phyloP scores from a whole-genome alignment of 2,113 vertebrate genomes.

The Brachypteracias leptosomus region DNA sequence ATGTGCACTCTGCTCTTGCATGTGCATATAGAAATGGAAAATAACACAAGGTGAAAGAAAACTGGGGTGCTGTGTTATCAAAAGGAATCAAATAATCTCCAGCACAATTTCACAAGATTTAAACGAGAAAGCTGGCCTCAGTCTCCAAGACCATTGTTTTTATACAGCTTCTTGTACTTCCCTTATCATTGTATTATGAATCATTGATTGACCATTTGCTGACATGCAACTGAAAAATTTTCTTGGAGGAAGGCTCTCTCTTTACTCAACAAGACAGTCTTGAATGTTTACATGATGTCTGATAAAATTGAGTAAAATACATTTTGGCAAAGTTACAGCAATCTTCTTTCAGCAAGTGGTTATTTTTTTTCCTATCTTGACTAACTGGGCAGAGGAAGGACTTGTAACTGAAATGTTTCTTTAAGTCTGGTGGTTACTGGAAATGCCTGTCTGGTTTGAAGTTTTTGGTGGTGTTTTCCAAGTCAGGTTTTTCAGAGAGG shows the following conservation, averaged over 20 bases:
- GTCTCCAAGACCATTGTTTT: not conserved
- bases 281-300: not conserved
- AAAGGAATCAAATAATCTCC: not conserved
- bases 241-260: not conserved
- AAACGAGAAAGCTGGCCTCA: not conserved
- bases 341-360: not conserved
- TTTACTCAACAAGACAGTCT: not conserved
- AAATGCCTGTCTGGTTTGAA: not conserved
- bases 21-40: not conserved
- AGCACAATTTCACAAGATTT: not conserved
- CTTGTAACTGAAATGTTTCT: not conserved
- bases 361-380: not conserved
- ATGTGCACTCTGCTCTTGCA: fast-evolving
- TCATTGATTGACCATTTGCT: not conserved
- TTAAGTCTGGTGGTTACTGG: not conserved
- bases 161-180: not conserved
- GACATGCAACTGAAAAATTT: not conserved
- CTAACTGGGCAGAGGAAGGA: not conserved
- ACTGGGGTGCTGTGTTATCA: not conserved
- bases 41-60: not conserved
- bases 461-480: not conserved
- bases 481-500: not conserved
- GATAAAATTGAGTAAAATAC: not conserved
- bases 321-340: not conserved
- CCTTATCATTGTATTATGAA: not conserved